Evolutionary conservation across 2,888 invertebrate genomes (phyloP), one percentile per base, ranked within the genome.

Genomic region (Folsomia candida): DNA sequence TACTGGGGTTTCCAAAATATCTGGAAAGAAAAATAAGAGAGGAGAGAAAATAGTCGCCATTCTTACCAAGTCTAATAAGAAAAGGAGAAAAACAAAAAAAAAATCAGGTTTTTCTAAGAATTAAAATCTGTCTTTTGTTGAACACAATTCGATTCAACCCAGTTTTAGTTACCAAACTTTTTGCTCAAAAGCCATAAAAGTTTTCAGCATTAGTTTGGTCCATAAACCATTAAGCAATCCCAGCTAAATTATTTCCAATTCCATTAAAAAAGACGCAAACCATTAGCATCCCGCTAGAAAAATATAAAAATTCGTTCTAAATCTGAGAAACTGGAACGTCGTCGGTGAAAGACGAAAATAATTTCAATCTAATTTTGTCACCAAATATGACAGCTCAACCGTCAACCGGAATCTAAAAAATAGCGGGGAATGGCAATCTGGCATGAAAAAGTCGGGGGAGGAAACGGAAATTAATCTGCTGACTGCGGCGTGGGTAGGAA

Each of bases 391-490:
- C 4, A 37, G 37, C 37, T 37, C 4, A 14, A 4, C 4, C 37
- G 22, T 54, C 20, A 54, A 54, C 20, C 54, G 54, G 54, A 54
- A 54, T 54, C n/a, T 54, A n/a, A n/a, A 22, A 54, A 54, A 54
- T 37, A 14, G 14, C 37, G 6, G 22, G 54, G 11, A 54, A 22
- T 22, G 4, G 6, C 54, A 54, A 54, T 54, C 54, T 54, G 54
- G 54, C 6, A n/a, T 37, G n/a, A n/a, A 62, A 20, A 18, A 25
- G 26, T 51, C 20, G 4, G 11, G 47, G 26, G 47, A 54, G 65
- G 54, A 65, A 65, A 25, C 65, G 65, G 65, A 65, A 65, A 65
- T 65, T 65, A 51, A 65, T 65, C 65, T 54, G 27, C 65, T 28
- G 14, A n/a, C 51, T 62, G 28, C 20, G 11, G 29, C 29, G 29